Percentiles rank a stretch among this genome's conserved stretches.
Evolutionary conservation across 1,140 invertebrate species (phyloP).

Genomic region (Bombus balteatus): DNA sequence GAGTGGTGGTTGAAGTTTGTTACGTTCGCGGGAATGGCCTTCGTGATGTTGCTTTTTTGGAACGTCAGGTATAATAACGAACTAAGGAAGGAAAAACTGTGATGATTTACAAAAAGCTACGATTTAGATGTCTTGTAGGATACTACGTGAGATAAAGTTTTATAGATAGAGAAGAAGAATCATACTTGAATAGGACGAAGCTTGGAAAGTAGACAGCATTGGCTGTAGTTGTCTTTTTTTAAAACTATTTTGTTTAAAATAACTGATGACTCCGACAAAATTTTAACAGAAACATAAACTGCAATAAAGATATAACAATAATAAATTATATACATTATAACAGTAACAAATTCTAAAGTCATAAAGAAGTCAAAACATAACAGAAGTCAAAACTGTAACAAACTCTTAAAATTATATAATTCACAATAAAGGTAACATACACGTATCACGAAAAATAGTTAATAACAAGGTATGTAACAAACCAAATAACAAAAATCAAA

Average conservation of each 20-base stretch:
- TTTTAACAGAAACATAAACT: background rate
- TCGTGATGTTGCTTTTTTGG: background rate
- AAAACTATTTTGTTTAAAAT: no score
- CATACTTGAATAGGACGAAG: no score
- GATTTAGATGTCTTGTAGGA: background rate
- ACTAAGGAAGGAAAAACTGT: background rate
- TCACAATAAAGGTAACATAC: background rate
- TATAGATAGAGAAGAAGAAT: background rate
- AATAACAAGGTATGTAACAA: background rate
- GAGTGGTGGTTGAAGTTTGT: constrained; percentile 11
- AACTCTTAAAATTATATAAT: background rate
- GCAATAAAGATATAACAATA: background rate
- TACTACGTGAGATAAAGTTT: background rate
- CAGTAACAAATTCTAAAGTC: background rate
- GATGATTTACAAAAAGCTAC: background rate
- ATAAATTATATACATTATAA: background rate
- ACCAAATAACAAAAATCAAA: background rate
- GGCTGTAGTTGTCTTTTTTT: no score
- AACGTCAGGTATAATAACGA: background rate
- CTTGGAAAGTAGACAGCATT: no score
- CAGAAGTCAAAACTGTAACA: no score
- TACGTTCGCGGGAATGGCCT: constrained; percentile 6
- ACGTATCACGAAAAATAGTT: background rate
- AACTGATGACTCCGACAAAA: no score
- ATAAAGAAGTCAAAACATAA: background rate